These are phyloP conservation scores for Caenorhabditis sp. DNA, from an alignment of 2,888 invertebrate species.

Conservation along the genomic window DNA sequence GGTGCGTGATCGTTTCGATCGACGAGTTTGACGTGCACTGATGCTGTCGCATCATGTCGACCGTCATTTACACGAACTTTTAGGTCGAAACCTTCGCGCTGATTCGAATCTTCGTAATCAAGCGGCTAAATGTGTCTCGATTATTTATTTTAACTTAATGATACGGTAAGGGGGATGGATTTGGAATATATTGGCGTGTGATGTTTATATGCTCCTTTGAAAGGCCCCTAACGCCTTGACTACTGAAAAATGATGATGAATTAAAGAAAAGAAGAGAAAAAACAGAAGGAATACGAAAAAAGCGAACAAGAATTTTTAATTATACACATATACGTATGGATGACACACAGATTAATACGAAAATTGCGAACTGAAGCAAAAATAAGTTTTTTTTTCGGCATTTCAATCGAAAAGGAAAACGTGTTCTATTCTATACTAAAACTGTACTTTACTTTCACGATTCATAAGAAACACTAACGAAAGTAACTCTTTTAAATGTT, in stretches of 20 bases:
- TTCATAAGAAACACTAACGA: no score
- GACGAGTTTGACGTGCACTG: constrained; percentile 89
- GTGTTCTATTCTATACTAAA: no score
- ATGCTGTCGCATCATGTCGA: constrained; percentile 93
- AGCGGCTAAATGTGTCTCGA: constrained; percentile 77
- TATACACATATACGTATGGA: constrained; percentile 21
- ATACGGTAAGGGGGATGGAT: constrained; percentile 1
- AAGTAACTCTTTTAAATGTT: no score
- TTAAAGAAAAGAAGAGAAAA: constrained; percentile 5
- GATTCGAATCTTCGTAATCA: constrained; percentile 91
- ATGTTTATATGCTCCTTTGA: not conserved
- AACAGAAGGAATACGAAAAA: constrained; percentile 6
- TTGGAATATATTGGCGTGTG: not conserved
- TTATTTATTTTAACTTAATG: not conserved
- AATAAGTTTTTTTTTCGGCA: no score
- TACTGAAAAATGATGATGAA: constrained; percentile 20
- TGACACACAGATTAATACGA: not conserved
- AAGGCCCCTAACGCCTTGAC: constrained; percentile 6
- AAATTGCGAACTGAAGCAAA: no score
- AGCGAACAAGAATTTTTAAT: constrained; percentile 13
- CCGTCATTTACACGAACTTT: constrained; percentile 83
- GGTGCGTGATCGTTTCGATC: constrained; percentile 95
- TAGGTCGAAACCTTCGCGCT: constrained; percentile 90
- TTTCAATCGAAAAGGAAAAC: no score
- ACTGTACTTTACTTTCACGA: no score